These are phyloP conservation scores for Malacoctenus gilli DNA, from an alignment of 2,797 vertebrate species.

Conservation along the genomic window DNA sequence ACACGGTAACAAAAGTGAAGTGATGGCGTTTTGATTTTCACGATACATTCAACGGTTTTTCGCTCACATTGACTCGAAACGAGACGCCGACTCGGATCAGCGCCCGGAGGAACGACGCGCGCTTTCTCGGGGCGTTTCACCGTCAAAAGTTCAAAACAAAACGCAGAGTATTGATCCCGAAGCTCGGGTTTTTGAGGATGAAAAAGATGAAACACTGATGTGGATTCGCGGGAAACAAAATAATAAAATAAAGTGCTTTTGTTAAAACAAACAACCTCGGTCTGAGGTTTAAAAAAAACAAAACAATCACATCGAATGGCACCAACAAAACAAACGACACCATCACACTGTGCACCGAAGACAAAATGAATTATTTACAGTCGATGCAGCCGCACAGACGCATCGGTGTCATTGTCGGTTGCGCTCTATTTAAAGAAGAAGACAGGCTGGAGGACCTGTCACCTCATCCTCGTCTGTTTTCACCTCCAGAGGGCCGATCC, in stretches of 20 bases:
- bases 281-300: constrained; percentile 86
- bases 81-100: constrained; percentile 45
- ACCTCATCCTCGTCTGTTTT: constrained; percentile 21
- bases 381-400: constrained; percentile 76
- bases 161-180: constrained; percentile 19
- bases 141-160: constrained; percentile 32
- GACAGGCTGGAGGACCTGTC: constrained; percentile 1
- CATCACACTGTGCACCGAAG: constrained; percentile 84
- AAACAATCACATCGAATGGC: constrained; percentile 80
- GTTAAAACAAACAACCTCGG: constrained; percentile 83
- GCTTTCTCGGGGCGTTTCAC: constrained; percentile 16
- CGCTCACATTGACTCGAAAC: constrained; percentile 63
- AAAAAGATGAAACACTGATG: constrained; percentile 82
- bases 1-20: constrained; percentile 53
- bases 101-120: constrained; percentile 30
- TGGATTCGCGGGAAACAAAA: constrained; percentile 75
- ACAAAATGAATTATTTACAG: constrained; percentile 85
- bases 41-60: constrained; percentile 76
- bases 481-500: constrained; percentile 29
- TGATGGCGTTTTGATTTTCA: constrained; percentile 57
- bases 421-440: constrained; percentile 33
- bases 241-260: constrained; percentile 98
- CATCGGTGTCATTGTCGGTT: constrained; percentile 45
- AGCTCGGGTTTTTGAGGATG: constrained; percentile 37
- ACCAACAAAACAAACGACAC: constrained; percentile 71